phyloP scores from a whole-genome alignment of 1,140 invertebrate species.

The Hycleus cichorii region DNA sequence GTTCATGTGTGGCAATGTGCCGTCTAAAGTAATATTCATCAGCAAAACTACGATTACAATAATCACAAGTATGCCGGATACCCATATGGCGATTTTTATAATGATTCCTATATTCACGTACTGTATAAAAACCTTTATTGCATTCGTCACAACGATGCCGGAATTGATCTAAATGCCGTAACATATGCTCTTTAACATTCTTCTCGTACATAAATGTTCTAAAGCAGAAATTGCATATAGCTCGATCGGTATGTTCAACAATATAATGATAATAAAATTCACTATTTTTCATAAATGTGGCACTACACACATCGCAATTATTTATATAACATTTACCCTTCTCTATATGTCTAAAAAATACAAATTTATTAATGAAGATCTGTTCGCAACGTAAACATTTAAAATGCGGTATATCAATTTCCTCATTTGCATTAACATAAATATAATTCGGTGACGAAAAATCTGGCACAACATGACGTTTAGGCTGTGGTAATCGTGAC shows the following conservation, averaged over 20 bases:
- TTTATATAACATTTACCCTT: constrained; percentile 40
- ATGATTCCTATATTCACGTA: constrained; percentile 40
- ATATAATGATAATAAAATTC: constrained; percentile 35
- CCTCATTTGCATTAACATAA: constrained; percentile 30
- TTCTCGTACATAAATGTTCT: constrained; percentile 41
- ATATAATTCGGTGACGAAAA: constrained; percentile 36
- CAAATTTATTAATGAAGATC: constrained; percentile 38
- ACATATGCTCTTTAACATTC: constrained; percentile 39
- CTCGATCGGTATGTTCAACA: constrained; percentile 32
- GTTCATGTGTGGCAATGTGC: constrained; percentile 50
- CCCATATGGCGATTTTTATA: constrained; percentile 41
- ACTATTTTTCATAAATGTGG: constrained; percentile 29
- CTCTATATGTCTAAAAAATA: constrained; percentile 37
- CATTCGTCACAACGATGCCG: constrained; percentile 38
- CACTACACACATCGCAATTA: constrained; percentile 33
- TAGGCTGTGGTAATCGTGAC: constrained; percentile 20
- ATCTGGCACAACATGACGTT: constrained; percentile 35
- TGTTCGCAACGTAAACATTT: constrained; percentile 39
- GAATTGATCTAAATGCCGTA: constrained; percentile 39
- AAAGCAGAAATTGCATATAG: constrained; percentile 40
- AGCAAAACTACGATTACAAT: constrained; percentile 54
- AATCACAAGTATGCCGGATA: constrained; percentile 44
- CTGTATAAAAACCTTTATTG: constrained; percentile 39
- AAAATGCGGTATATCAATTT: constrained; percentile 34
- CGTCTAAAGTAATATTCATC: constrained; percentile 52